Evolutionary conservation across 30 jellyfish, hydroid and myxozoan genomes (phyloP).

Genomic region (Pelagia noctiluca): DNA sequence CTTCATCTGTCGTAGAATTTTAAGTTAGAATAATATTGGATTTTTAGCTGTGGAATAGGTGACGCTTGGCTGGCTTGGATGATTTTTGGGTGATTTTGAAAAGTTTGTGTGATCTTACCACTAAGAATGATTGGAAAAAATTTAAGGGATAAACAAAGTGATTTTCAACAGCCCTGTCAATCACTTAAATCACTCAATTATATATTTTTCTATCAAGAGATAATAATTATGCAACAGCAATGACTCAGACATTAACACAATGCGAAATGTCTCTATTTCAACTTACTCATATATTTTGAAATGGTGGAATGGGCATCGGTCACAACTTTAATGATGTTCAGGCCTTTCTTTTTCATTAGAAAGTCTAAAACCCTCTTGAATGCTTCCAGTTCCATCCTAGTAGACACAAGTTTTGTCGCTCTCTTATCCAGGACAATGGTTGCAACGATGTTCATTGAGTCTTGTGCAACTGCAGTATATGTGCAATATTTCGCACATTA

Average conservation of each 20-base stretch:
- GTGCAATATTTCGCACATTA: conserved; percentile 55
- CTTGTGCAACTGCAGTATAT: conserved; percentile 6
- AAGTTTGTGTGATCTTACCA: no score
- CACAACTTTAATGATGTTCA: background rate
- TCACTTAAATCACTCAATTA: no score
- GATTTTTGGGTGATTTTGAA: no score
- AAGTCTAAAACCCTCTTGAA: background rate
- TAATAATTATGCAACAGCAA: background rate
- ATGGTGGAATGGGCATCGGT: conserved; percentile 9
- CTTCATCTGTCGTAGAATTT: no score
- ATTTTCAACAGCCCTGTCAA: no score
- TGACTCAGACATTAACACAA: no score
- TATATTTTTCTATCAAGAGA: no score
- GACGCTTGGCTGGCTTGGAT: no score
- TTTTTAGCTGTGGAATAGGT: no score
- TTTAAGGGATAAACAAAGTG: no score
- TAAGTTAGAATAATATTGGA: no score
- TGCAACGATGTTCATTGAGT: conserved; percentile 4
- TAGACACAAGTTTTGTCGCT: conserved; percentile 1
- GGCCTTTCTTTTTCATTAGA: background rate
- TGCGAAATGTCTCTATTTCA: background rate
- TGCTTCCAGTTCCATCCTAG: conserved; percentile 10
- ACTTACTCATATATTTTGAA: background rate
- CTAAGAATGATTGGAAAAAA: no score
- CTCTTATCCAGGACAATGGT: background rate